These are phyloP conservation scores for Dryocosmus kuriphilus DNA, from an alignment of 2,888 invertebrate species.

Conservation along the genomic window DNA sequence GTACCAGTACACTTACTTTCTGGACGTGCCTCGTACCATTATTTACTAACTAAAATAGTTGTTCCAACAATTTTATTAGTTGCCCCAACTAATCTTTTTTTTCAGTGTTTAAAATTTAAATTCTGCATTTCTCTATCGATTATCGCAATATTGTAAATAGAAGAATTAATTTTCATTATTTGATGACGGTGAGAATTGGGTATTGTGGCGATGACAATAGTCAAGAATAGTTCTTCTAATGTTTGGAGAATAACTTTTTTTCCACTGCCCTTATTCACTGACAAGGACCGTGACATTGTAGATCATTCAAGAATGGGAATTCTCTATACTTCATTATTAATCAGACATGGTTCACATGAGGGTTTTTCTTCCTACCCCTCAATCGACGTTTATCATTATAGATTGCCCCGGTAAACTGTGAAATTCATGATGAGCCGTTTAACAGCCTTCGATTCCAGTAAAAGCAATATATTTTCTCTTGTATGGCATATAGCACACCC, in stretches of 20 bases:
- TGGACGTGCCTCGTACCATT: no score
- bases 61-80: no score
- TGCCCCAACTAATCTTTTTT: no score
- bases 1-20: no score
- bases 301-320: conserved; percentile 19
- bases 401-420: conserved; percentile 69
- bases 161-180: no score
- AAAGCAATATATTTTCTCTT: conserved; percentile 25
- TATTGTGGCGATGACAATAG: no score
- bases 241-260: neutral
- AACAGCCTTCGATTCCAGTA: conserved; percentile 65
- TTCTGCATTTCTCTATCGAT: no score
- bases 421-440: conserved; percentile 73
- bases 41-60: no score
- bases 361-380: conserved; percentile 41
- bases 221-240: neutral
- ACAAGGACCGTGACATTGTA: neutral
- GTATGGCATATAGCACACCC: conserved; percentile 28
- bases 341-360: conserved; percentile 67
- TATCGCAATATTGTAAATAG: no score
- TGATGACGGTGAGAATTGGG: no score
- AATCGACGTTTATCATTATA: conserved; percentile 68
- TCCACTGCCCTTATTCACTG: no score
- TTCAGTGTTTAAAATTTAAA: no score
- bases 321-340: conserved; percentile 45